Conservation (phyloP, 2,113 vertebrate species). For the Mormyrus lacerda region DNA sequence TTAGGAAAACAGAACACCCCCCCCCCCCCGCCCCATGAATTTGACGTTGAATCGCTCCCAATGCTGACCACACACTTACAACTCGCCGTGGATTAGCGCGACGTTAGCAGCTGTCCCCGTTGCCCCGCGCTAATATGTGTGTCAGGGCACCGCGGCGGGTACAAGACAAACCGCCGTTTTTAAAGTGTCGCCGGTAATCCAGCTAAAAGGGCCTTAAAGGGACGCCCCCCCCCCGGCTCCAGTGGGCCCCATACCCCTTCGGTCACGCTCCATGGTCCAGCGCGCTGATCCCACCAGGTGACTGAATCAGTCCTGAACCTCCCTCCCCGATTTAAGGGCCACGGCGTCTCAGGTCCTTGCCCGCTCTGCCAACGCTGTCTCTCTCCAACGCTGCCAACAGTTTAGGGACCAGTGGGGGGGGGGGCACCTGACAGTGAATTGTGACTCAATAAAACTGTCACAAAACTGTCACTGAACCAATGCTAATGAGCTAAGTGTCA, state of each 20-base stretch:
- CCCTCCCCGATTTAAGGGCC: background rate
- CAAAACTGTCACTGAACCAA: background rate
- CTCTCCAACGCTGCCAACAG: background rate
- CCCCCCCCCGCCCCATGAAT: conserved; percentile 22
- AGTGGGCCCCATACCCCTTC: background rate
- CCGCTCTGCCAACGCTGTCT: background rate
- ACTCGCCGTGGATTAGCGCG: conserved; percentile 49
- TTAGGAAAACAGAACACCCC: conserved; percentile 1
- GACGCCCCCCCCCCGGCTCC: conserved; percentile 22
- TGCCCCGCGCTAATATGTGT: conserved; percentile 52
- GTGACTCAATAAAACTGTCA: background rate
- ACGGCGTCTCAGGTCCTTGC: background rate
- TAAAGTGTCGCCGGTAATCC: conserved; percentile 61
- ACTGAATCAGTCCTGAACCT: background rate
- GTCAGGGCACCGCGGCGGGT: conserved; percentile 57
- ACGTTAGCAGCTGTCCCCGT: conserved; percentile 61
- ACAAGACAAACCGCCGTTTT: conserved; percentile 59
- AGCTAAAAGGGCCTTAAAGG: conserved; percentile 47
- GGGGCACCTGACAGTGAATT: background rate
- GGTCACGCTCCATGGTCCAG: background rate
- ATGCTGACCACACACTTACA: conserved; percentile 52
- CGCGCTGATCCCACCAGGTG: background rate
- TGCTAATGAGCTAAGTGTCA: background rate
- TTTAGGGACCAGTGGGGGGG: background rate
- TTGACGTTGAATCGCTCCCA: conserved; percentile 38